A percentile compares a stretch with the other conserved stretches of the same genome.
These are phyloP conservation scores for Penaeus chinensis DNA, from an alignment of 1,140 invertebrate genomes.

Conservation along the genomic window DNA sequence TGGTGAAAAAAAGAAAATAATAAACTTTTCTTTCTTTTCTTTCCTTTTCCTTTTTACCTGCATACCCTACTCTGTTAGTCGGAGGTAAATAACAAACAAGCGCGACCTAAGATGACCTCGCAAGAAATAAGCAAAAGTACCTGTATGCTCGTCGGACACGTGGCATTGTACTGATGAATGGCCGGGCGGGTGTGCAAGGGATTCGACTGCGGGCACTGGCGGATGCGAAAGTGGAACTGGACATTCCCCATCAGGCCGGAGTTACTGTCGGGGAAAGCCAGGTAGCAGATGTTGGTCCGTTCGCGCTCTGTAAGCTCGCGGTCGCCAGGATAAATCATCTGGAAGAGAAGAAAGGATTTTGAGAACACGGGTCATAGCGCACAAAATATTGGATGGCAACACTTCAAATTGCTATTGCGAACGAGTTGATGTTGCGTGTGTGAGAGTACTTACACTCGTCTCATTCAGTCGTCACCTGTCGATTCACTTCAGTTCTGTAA, in stretches of 20 bases:
- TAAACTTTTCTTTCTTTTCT: too few species aligned
- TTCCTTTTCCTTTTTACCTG: too few species aligned
- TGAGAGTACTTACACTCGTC: too few species aligned
- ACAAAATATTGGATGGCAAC: not conserved
- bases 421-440: too few species aligned
- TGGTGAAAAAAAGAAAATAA: too few species aligned
- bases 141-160: constrained; percentile 57
- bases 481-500: too few species aligned
- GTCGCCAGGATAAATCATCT: constrained; percentile 88
- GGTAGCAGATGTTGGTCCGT: constrained; percentile 96
- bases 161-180: constrained; percentile 55
- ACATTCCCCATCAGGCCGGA: constrained; percentile 99
- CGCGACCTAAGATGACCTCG: too few species aligned
- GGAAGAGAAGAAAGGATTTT: constrained; percentile 65
- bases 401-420: too few species aligned
- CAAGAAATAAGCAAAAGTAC: not conserved
- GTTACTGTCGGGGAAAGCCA: constrained; percentile 99
- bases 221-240: constrained; percentile 91
- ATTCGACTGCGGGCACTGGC: constrained; percentile 65
- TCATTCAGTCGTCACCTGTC: too few species aligned
- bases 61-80: too few species aligned
- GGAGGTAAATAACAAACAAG: too few species aligned
- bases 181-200: constrained; percentile 22
- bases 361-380: not conserved
- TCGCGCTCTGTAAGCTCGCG: constrained; percentile 90